Evolutionary conservation across 2,113 vertebrate genomes (phyloP), one percentile per base, ranked within the genome.

Genomic region (Spheniscus mendiculus): DNA sequence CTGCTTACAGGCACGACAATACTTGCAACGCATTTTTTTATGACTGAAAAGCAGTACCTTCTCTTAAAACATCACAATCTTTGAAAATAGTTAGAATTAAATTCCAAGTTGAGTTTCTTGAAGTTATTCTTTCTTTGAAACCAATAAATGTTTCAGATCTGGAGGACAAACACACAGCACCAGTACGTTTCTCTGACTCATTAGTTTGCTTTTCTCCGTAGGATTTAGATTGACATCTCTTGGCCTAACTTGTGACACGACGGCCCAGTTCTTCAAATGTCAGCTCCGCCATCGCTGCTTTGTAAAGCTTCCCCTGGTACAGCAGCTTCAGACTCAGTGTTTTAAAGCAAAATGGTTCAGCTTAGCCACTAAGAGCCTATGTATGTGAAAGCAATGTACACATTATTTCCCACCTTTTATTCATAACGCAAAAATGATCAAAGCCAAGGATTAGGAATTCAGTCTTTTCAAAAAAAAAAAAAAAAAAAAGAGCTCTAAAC

Each of bases 181-280:
- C 56, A 92, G 49, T 62, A 76, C 0, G 0, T 89, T 96, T 96
- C 78, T 90, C 92, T 89, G 63, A 95, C n/a, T 96, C 79, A 86
- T 96, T 96, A 95, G 76, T 90, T 96, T 93, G 76, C 81, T 93
- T 95, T 95, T 86, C 95, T 96, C 97, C 3, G 0, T 66, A 95
- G 93, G 94, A 95, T 96, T 96, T 90, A 97, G 94, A 97, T 97
- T 97, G 97, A 91, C 95, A 96, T 97, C 89, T 96, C 90, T 95
- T 97, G 96, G 87, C 96, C 86, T 97, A 88, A 91, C 83, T 90
- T 84, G 58, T 91, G 92, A 95, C 92, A 96, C 50, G 74, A 49
- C 4, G 0, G 69, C 77, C 59, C 74, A 73, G 77, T 73, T 97
- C 94, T 95, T 95, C 90, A 96, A 96, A 97, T 92, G 92, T 96